phyloP scores from a whole-genome alignment of 2,797 vertebrate genomes.

The Phrynocephalus guinanensis region DNA sequence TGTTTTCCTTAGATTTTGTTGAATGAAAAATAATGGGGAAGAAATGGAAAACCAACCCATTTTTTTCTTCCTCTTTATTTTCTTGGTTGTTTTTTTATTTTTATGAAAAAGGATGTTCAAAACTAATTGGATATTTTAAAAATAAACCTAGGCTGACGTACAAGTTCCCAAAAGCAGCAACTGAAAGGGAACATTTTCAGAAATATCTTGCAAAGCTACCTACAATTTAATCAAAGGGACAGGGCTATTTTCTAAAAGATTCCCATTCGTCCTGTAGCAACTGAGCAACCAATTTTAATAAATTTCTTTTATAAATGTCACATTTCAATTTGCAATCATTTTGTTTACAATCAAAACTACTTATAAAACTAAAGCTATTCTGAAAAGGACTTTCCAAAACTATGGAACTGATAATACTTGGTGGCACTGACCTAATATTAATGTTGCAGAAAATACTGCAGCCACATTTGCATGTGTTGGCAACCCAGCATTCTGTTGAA shows the following conservation, averaged over 20 bases:
- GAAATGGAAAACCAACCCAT: constrained; percentile 40
- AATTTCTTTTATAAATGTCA: background rate
- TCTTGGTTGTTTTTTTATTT: background rate
- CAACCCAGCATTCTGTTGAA: background rate
- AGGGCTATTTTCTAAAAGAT: background rate
- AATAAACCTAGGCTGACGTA: background rate
- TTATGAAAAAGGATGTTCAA: background rate
- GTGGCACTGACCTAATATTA: background rate
- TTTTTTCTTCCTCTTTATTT: constrained; percentile 17
- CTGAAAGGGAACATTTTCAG: background rate
- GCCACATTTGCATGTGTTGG: background rate
- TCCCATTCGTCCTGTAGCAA: background rate
- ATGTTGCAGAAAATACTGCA: background rate
- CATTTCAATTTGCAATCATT: background rate
- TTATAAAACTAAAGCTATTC: background rate
- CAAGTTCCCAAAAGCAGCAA: background rate
- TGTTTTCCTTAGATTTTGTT: constrained; percentile 58
- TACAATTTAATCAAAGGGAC: background rate
- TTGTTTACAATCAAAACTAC: background rate
- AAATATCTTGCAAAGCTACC: background rate
- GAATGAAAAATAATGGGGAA: constrained; percentile 58
- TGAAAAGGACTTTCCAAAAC: background rate
- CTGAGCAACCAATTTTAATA: background rate
- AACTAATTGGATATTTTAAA: background rate
- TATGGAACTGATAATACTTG: background rate